Evolutionary conservation across 2,797 vertebrate species (phyloP).

Genomic region (Sebastes flavidus): DNA sequence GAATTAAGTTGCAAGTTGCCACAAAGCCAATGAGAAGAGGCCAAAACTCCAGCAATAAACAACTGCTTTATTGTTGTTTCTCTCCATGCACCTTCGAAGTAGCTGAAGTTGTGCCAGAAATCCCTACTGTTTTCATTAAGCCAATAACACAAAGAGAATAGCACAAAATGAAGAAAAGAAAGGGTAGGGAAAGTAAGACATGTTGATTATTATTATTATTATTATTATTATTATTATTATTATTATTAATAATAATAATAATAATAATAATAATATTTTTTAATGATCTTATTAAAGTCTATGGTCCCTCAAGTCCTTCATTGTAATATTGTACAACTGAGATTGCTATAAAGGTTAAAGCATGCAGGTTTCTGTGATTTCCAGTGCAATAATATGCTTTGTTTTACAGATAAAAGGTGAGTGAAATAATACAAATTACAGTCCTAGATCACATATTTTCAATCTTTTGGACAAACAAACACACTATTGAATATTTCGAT

Average conservation of each 20-base stretch:
- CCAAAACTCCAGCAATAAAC: neutral
- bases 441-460: neutral
- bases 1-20: neutral
- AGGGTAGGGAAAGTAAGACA: neutral
- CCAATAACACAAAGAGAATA: neutral
- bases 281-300: neutral
- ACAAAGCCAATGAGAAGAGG: neutral
- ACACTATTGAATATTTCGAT: neutral
- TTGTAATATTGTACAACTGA: neutral
- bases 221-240: no score
- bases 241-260: no score
- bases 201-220: neutral
- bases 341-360: neutral
- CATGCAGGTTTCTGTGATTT: neutral
- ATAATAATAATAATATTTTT: neutral
- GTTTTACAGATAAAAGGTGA: neutral
- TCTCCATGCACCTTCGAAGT: neutral
- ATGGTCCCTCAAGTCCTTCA: neutral
- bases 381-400: neutral
- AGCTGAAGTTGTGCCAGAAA: neutral
- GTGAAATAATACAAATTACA: neutral
- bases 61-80: neutral
- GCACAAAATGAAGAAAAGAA: neutral
- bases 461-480: neutral
- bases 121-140: neutral